Percentiles rank a stretch among this genome's conserved stretches.
phyloP scores from a whole-genome alignment of 2,113 vertebrate species.

The Emydura subglobosa region DNA sequence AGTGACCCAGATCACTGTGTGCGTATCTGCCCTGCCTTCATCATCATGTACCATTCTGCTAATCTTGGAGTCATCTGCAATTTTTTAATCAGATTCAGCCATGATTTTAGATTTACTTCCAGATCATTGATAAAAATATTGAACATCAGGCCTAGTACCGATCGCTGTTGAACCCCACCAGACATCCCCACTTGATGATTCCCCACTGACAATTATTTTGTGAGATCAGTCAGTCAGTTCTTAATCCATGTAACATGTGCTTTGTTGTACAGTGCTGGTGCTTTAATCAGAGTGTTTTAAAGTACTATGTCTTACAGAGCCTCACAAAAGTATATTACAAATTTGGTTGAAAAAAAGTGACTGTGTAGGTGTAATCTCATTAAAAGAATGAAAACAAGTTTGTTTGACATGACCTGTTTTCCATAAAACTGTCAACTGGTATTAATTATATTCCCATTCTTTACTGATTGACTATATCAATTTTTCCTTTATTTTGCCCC shows the following conservation, averaged over 20 bases:
- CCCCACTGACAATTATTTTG: neutral
- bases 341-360: too few relatives aligned
- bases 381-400: slow-evolving; percentile 18
- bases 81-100: slow-evolving; percentile 17
- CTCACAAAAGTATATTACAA: slow-evolving; percentile 6
- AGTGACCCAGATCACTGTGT: neutral
- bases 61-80: slow-evolving; percentile 19
- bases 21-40: neutral
- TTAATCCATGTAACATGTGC: neutral
- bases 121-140: neutral
- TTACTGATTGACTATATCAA: neutral
- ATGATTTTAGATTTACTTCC: slow-evolving; percentile 53
- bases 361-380: neutral
- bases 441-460: slow-evolving; percentile 29
- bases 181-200: neutral
- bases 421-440: neutral
- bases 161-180: slow-evolving; percentile 1
- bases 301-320: neutral
- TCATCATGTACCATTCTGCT: slow-evolving; percentile 2
- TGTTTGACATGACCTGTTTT: neutral
- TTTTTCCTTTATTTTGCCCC: neutral
- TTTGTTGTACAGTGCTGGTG: neutral
- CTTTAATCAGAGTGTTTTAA: neutral
- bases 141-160: neutral
- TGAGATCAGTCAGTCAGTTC: neutral